Evolutionary conservation across 2,113 vertebrate genomes (phyloP).

Genomic region (Cebus imitator): DNA sequence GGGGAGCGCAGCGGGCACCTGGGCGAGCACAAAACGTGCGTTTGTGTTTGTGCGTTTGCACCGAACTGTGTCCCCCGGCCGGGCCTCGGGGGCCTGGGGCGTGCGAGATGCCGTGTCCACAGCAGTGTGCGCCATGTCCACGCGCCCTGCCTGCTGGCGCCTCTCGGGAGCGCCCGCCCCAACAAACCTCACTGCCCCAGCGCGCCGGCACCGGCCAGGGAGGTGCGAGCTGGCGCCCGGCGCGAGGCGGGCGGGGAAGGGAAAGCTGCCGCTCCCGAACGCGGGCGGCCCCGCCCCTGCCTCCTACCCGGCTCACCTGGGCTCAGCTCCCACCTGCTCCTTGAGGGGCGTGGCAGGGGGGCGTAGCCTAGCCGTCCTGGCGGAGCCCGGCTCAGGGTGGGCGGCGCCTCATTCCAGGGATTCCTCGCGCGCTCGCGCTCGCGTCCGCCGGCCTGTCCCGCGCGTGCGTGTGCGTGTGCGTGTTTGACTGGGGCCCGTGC

Average conservation of each 20-base stretch:
- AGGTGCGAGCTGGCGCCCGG: fast-evolving
- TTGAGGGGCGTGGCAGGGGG: conserved; percentile 69
- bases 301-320: background rate
- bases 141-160: background rate
- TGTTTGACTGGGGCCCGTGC: background rate
- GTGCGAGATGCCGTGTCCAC: background rate
- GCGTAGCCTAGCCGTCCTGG: background rate
- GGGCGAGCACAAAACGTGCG: background rate
- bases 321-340: conserved; percentile 34
- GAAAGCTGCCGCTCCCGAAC: background rate
- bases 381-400: conserved; percentile 5
- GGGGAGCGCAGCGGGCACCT: background rate
- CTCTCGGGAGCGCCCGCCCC: background rate
- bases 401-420: conserved; percentile 92
- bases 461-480: conserved; percentile 14
- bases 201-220: background rate
- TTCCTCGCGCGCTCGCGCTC: conserved; percentile 83
- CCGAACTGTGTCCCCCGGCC: background rate
- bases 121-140: background rate
- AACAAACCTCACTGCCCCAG: fast-evolving
- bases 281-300: background rate
- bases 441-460: background rate
- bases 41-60: background rate
- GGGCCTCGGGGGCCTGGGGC: background rate
- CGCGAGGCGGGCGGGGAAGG: background rate